A percentile compares a stretch with the other conserved stretches of the same genome.
Conservation (phyloP, 2,888 invertebrate genomes). For the Candidula unifasciata region DNA sequence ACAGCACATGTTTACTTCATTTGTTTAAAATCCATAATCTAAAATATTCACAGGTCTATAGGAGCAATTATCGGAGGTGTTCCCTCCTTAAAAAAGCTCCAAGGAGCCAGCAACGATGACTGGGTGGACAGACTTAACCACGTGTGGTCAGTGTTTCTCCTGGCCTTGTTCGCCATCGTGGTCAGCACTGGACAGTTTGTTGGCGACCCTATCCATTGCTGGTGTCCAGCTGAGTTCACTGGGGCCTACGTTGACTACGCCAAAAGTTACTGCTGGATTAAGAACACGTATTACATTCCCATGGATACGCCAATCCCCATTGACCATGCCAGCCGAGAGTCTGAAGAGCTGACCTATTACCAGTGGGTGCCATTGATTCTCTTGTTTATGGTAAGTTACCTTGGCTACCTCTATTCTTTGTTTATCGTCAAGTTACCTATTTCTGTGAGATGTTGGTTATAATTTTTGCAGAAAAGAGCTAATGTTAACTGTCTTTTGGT, state of each 20-base stretch:
- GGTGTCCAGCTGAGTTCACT: conserved; percentile 61
- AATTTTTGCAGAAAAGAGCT: no score
- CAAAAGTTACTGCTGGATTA: conserved; percentile 73
- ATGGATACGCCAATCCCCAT: conserved; percentile 71
- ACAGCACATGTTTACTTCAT: neutral
- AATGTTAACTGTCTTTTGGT: no score
- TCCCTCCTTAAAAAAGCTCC: conserved; percentile 69
- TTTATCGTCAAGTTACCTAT: no score
- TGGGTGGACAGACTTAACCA: conserved; percentile 73
- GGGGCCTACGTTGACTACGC: conserved; percentile 72
- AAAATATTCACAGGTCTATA: conserved; percentile 53
- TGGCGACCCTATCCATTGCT: conserved; percentile 74
- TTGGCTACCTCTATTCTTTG: neutral
- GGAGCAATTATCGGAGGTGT: conserved; percentile 62
- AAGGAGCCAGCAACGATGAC: conserved; percentile 71
- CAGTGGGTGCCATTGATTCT: conserved; percentile 73
- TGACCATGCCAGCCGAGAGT: conserved; percentile 65
- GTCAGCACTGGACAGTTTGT: conserved; percentile 72
- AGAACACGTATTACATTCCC: conserved; percentile 73
- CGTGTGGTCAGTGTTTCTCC: conserved; percentile 70
- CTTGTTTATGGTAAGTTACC: conserved; percentile 57
- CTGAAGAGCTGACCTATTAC: conserved; percentile 71
- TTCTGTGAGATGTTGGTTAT: no score
- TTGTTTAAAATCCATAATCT: neutral
- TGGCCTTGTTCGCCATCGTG: conserved; percentile 72